phyloP scores from a whole-genome alignment of 2,797 vertebrate genomes.

The Dendrocincla fuliginosa region DNA sequence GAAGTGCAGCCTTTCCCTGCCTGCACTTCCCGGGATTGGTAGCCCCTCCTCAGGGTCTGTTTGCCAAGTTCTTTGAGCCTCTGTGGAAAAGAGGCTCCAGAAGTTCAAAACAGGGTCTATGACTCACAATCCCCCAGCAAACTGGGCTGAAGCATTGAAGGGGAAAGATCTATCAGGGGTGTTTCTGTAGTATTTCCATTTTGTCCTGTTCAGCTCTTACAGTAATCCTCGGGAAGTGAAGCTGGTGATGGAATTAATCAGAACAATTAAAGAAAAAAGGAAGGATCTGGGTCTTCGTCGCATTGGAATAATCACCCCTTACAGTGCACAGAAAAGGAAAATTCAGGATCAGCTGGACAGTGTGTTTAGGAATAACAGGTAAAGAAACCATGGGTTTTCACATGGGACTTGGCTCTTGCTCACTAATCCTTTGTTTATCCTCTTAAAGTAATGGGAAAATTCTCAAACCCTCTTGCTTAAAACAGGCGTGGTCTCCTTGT shows the following conservation, averaged over 20 bases:
- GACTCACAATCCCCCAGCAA: neutral
- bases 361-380: constrained; percentile 74
- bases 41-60: neutral
- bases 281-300: constrained; percentile 66
- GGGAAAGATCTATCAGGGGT: neutral
- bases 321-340: constrained; percentile 84
- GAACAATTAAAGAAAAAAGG: constrained; percentile 76
- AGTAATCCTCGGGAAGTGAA: constrained; percentile 82
- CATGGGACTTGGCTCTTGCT: neutral
- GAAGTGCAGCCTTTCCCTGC: neutral
- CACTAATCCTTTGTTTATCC: neutral
- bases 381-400: neutral
- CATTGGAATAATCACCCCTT: constrained; percentile 87
- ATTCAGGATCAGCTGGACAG: constrained; percentile 75
- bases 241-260: constrained; percentile 82
- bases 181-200: neutral
- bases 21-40: neutral
- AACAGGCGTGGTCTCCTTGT: neutral
- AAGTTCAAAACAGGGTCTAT: neutral
- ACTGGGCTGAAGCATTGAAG: neutral
- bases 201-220: constrained; percentile 77
- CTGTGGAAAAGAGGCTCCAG: neutral
- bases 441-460: neutral
- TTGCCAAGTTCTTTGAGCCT: neutral
- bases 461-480: neutral